phyloP scores from a whole-genome alignment of 2,113 vertebrate genomes.

The Pluvialis apricaria region DNA sequence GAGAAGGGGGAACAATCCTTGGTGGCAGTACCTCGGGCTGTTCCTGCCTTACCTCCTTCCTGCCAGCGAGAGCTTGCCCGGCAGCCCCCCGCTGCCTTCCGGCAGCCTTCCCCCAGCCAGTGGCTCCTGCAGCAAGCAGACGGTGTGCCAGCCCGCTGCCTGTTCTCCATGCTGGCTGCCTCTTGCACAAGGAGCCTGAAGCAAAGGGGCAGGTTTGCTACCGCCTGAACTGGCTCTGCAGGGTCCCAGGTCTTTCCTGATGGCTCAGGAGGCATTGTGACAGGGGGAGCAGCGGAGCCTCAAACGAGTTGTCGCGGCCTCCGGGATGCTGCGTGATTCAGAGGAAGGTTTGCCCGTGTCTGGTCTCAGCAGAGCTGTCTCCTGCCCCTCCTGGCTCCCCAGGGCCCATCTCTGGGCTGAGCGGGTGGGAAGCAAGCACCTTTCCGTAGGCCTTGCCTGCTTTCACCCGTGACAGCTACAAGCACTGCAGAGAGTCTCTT shows the following conservation, averaged over 20 bases:
- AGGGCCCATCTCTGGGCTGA: not conserved
- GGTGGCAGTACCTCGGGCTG: not conserved
- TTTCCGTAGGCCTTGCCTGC: not conserved
- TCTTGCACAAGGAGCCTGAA: not conserved
- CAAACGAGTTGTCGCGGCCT: accelerated
- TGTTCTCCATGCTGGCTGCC: not conserved
- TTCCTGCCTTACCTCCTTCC: not conserved
- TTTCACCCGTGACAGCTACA: not conserved
- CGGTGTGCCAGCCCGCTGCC: accelerated
- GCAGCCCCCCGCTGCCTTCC: too few species aligned
- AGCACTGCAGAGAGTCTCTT: not conserved
- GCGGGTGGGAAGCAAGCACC: not conserved
- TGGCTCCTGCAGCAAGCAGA: not conserved
- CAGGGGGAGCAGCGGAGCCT: not conserved
- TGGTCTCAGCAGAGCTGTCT: not conserved
- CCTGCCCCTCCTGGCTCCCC: not conserved
- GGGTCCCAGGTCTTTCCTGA: not conserved
- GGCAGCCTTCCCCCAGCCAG: accelerated
- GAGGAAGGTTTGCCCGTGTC: not conserved
- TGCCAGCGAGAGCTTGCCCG: not conserved
- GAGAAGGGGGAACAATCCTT: not conserved
- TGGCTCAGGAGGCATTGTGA: not conserved
- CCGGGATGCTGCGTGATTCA: not conserved
- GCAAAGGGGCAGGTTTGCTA: not conserved
- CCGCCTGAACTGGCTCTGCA: not conserved